Evolutionary conservation across 64 coral and sea anemone genomes (phyloP).

Genomic region (Pocillopora verrucosa): DNA sequence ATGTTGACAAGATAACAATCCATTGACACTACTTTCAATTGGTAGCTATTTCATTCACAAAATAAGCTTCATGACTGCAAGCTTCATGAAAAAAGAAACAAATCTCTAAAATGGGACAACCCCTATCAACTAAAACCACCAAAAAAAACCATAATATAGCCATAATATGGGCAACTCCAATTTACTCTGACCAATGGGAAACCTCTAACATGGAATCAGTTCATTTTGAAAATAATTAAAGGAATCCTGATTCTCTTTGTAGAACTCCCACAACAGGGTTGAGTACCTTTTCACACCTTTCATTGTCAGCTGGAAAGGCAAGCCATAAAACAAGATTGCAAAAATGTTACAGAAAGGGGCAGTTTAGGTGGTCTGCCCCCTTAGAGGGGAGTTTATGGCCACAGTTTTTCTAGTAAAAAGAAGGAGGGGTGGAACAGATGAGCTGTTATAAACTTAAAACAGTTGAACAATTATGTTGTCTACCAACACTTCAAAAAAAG

Average conservation of each 20-base stretch:
- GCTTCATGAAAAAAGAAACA: too few species aligned
- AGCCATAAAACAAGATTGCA: constrained; percentile 26
- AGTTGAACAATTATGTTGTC: constrained; percentile 34
- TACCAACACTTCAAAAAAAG: constrained; percentile 71
- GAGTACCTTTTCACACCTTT: neutral
- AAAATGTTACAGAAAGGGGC: constrained; percentile 43
- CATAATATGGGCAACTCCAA: neutral
- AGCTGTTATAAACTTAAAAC: constrained; percentile 38
- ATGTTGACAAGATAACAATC: too few species aligned
- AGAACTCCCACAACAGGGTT: neutral
- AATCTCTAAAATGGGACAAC: too few species aligned
- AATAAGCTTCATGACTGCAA: too few species aligned
- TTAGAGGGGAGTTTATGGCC: constrained; percentile 48
- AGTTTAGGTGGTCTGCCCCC: constrained; percentile 44
- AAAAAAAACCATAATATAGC: too few species aligned
- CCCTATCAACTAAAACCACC: too few species aligned
- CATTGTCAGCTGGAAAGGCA: constrained; percentile 45
- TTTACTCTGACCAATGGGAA: constrained; percentile 15
- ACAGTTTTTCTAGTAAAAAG: constrained; percentile 50
- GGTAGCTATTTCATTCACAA: too few species aligned
- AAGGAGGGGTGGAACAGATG: constrained; percentile 56
- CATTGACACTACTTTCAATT: too few species aligned
- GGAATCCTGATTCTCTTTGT: constrained; percentile 27
- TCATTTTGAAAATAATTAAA: constrained; percentile 24
- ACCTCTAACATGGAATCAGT: constrained; percentile 46